These are phyloP conservation scores for Fistularia commersonii DNA, from an alignment of 2,797 vertebrate species.

Conservation along the genomic window DNA sequence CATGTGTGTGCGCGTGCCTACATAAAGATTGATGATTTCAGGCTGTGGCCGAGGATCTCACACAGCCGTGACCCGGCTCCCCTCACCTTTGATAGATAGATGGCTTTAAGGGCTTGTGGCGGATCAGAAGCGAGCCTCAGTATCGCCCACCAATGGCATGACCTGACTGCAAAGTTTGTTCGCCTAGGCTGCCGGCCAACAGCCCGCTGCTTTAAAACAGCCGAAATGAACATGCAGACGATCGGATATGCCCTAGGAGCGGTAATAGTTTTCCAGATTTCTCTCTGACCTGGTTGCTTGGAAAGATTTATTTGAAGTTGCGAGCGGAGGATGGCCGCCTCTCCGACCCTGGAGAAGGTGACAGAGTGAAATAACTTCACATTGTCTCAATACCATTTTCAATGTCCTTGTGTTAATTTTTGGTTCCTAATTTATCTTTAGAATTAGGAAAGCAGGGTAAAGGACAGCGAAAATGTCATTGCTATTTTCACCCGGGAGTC, in stretches of 20 bases:
- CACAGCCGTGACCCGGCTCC: conserved; percentile 51
- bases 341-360: conserved; percentile 26
- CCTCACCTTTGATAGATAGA: conserved; percentile 73
- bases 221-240: conserved; percentile 39
- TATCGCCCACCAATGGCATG: conserved; percentile 49
- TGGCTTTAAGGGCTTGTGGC: conserved; percentile 71
- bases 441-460: too few relatives aligned
- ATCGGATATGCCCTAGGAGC: conserved; percentile 47
- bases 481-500: too few relatives aligned
- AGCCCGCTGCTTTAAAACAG: conserved; percentile 25
- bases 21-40: conserved; percentile 63
- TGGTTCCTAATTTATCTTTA: background rate
- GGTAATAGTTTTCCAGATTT: conserved; percentile 42
- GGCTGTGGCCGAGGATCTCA: conserved; percentile 40
- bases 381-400: background rate
- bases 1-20: conserved; percentile 11
- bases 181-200: conserved; percentile 14
- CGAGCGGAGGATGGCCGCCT: conserved; percentile 7
- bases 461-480: too few relatives aligned
- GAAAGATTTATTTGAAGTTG: conserved; percentile 43
- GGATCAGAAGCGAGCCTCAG: conserved; percentile 67
- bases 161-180: conserved; percentile 59
- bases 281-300: conserved; percentile 9
- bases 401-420: too few relatives aligned
- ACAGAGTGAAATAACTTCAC: background rate